Evolutionary conservation across 2,113 vertebrate species (phyloP), one percentile per base, ranked within the genome.

Genomic region (Brachyhypopomus gauderio): DNA sequence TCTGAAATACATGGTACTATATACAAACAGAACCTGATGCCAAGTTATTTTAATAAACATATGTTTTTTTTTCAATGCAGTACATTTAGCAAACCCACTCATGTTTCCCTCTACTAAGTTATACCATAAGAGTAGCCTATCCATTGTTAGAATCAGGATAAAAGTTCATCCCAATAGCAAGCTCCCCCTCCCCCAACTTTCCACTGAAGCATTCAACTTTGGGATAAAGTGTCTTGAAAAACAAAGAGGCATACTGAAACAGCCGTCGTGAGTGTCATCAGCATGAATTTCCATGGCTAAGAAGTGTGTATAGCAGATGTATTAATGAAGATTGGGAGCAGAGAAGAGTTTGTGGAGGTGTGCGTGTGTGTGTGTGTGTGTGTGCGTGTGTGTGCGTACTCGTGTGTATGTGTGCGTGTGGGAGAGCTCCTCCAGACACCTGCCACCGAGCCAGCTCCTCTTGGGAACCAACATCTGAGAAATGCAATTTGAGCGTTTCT

Each of bases 221-320:
- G 66, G 94, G 90, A 94, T 96, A 95, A 96, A 66, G 62, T 77
- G 12, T 23, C 52, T 93, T 91, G 92, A 92, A 93, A 94, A 93
- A 95, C 94, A 94, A 92, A 90, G 94, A 94, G 94, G 94, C 95
- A 94, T 91, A 94, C 90, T 89, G 89, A 94, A 94, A 95, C 93
- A 94, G 93, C 89, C 90, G 94, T 94, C 94, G 94, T 93, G 92
- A 94, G 94, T 38, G 95, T 94, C 93, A 95, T 96, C 95, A 95
- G 95, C 95, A 95, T 95, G 96, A 93, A 97, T 97, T 97, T 98
- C 96, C 96, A 98, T 97, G 92, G 95, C 96, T 97, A 95, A 97
- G 95, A 95, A 96, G 96, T 95, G 95, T 94, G 94, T 95, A 94
- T 91, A 95, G 93, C 94, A 95, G 95, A 96, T 95, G 93, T 94